Conservation (phyloP, 2,888 invertebrate species). For the Drosophila peninsularis region DNA sequence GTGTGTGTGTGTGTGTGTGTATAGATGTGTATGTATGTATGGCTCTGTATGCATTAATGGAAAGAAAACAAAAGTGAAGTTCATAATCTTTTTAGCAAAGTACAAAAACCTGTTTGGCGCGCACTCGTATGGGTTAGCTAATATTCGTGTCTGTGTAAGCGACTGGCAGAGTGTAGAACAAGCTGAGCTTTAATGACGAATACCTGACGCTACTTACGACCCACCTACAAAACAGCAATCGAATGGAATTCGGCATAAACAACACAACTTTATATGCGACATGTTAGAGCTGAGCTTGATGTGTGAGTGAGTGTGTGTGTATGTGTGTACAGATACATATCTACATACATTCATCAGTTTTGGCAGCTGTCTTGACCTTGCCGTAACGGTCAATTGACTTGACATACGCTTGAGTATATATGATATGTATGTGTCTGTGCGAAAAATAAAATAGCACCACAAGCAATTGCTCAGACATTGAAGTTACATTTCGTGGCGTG, state of each 20-base stretch:
- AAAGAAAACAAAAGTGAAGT: slow-evolving; percentile 72
- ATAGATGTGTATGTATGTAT: not conserved
- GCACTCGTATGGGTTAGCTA: not conserved
- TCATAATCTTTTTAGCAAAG: slow-evolving; percentile 35
- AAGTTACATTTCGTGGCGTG: not conserved
- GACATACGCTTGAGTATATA: slow-evolving; percentile 10
- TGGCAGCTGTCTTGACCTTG: slow-evolving; percentile 50
- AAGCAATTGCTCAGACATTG: not conserved
- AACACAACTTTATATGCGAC: not conserved
- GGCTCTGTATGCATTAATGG: not conserved
- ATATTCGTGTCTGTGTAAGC: slow-evolving; percentile 36
- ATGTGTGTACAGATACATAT: not conserved
- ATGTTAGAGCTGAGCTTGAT: not conserved
- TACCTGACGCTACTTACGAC: slow-evolving; percentile 27
- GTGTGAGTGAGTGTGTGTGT: not conserved
- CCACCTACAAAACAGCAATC: slow-evolving; percentile 44
- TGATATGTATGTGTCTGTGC: not conserved
- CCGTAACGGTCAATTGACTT: slow-evolving; percentile 39
- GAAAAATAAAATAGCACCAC: not conserved
- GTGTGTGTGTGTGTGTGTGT: not conserved
- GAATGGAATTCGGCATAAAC: slow-evolving; percentile 43
- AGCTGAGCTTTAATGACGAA: slow-evolving; percentile 48
- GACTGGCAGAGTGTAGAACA: slow-evolving; percentile 31
- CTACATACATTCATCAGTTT: slow-evolving; percentile 19
- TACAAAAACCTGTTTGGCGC: slow-evolving; percentile 56